These are phyloP conservation scores for Drosophila cyrtoloma DNA, from an alignment of 2,888 invertebrate genomes.

Conservation along the genomic window DNA sequence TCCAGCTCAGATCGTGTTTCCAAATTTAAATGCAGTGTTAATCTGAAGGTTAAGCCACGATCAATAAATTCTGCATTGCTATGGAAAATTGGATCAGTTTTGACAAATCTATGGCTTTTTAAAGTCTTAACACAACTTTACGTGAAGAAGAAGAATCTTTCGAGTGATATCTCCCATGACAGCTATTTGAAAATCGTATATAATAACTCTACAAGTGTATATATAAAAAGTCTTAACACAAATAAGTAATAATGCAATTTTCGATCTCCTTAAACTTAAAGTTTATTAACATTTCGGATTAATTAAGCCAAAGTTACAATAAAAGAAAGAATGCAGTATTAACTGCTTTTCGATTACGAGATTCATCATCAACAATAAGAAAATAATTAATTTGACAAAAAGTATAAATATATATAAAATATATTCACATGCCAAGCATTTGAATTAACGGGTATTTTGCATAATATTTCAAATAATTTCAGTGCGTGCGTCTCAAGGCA, in stretches of 20 bases:
- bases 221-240: not conserved
- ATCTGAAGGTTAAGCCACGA: not conserved
- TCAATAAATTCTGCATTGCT: not conserved
- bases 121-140: not conserved
- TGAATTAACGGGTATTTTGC: constrained; percentile 21
- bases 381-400: constrained; percentile 17
- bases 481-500: constrained; percentile 46
- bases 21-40: not conserved
- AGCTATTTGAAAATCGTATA: not conserved
- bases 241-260: not conserved
- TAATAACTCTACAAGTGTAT: not conserved
- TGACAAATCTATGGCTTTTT: not conserved
- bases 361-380: constrained; percentile 37
- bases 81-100: not conserved
- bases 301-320: constrained; percentile 40
- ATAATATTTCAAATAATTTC: constrained; percentile 28
- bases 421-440: constrained; percentile 34
- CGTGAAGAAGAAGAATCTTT: not conserved
- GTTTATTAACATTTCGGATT: constrained; percentile 44
- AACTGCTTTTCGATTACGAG: constrained; percentile 23
- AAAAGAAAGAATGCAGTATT: constrained; percentile 23
- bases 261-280: constrained; percentile 28
- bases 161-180: not conserved
- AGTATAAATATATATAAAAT: constrained; percentile 25
- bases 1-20: not conserved